Evolutionary conservation across 2,797 vertebrate species (phyloP).

Genomic region (Protosalanx chinensis): DNA sequence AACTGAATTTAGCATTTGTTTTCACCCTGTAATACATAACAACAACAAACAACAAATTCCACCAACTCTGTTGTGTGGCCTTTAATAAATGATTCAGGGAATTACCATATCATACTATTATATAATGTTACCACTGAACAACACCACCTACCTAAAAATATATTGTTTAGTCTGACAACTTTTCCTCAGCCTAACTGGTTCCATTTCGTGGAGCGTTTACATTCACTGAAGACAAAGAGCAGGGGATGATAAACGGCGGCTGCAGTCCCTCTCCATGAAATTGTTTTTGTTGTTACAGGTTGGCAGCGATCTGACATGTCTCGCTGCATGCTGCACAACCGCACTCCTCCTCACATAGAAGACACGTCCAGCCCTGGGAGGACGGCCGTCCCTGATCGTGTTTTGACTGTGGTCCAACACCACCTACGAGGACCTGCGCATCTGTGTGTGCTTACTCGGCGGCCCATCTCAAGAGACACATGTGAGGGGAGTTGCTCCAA

Average conservation of each 20-base stretch:
- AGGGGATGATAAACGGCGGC: slow-evolving; percentile 4
- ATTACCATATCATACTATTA: too few species aligned
- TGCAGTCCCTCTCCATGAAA: slow-evolving; percentile 13
- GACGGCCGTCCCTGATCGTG: not conserved
- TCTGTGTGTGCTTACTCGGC: slow-evolving; percentile 21
- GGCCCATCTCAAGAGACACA: slow-evolving; percentile 5
- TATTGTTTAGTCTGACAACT: not conserved
- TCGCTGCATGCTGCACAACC: not conserved
- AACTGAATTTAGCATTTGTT: not conserved
- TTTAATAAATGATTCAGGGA: too few species aligned
- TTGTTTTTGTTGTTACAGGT: slow-evolving; percentile 26
- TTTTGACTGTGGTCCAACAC: slow-evolving; percentile 5
- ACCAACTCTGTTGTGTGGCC: too few species aligned
- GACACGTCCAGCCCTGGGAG: not conserved
- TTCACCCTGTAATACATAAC: too few species aligned
- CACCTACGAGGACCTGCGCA: slow-evolving; percentile 10
- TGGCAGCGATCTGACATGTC: slow-evolving; percentile 5
- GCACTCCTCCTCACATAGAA: slow-evolving; percentile 6
- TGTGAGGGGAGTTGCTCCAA: slow-evolving; percentile 3
- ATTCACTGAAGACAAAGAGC: slow-evolving; percentile 14
- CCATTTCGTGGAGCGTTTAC: slow-evolving; percentile 22
- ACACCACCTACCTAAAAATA: not conserved
- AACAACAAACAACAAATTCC: too few species aligned
- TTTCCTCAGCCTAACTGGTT: slow-evolving; percentile 17
- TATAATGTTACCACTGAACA: slow-evolving; percentile 11